Base-by-base conservation (phyloP, 2,888 invertebrate species). In the Tetheella fluctuosa region DNA sequence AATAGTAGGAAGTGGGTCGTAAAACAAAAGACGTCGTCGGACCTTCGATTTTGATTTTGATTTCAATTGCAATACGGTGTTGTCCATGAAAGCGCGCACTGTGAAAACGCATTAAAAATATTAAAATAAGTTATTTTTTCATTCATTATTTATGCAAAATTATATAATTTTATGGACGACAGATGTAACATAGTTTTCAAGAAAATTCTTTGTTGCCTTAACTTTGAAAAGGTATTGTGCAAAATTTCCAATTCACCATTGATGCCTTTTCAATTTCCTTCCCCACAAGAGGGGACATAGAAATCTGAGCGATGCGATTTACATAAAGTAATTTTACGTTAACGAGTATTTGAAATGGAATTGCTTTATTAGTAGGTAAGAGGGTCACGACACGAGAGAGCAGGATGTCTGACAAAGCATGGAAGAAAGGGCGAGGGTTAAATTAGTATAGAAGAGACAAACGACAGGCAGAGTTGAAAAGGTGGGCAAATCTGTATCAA, bases 321-420 rank as follows among this genome's bases (percentile, higher is more conserved):
- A 42, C 42, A 17, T 48, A 48, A 48, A 48, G 48, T 48, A 48
- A 48, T 48, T 48, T 48, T 20, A 48, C 2, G 20, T 48, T 48
- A 20, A 48, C 48, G 17, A 20, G 48, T 10, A 20, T 42, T 42
- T 17, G 42, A 48, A 48, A 48, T 48, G 10, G 4, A 8, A 48
- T 48, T 48, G 48, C 17, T 48, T 48, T 48, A 20, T 48, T 48
- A 34, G 34, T 34, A 34, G 4, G 13, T 34, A 34, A 13, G 13
- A 0, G 34, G 4, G 13, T 34, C 34, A 34, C 34, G 34, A n/a
- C 13, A 7, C 8, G 30, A 30, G 30, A 10, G 10, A 28, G 28
- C n/a, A n/a, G n/a, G n/a, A n/a, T 25, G 6, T 4, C 25, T 25
- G 30, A 2, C 10, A 30, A 30, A 10, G 10, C 10, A 10, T 7